Conservation (phyloP, 2,113 vertebrate genomes). For the Telmatochromis sp. region DNA sequence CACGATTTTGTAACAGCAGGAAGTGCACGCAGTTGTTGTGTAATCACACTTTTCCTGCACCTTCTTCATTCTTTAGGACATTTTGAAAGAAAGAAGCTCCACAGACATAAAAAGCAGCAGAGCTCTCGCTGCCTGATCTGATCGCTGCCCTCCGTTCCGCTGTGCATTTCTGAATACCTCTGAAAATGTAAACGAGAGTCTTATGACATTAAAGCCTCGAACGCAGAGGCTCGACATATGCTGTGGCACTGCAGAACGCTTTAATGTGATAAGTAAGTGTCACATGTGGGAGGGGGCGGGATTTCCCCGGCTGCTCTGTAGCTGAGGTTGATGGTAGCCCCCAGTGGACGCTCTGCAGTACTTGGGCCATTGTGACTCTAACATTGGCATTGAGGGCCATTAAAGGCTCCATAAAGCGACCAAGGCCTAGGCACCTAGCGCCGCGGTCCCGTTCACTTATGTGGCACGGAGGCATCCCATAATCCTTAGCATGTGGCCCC, state of each 20-base stretch:
- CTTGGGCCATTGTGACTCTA: constrained; percentile 39
- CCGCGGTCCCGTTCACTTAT: constrained; percentile 17
- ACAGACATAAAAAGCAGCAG: neutral
- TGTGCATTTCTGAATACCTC: constrained; percentile 37
- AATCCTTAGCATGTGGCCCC: constrained; percentile 77
- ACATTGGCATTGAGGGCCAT: constrained; percentile 20
- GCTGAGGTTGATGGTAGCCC: constrained; percentile 38
- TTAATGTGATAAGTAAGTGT: constrained; percentile 53
- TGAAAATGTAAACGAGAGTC: constrained; percentile 43
- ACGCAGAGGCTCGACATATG: constrained; percentile 48
- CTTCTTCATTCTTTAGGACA: constrained; percentile 19
- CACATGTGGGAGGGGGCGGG: constrained; percentile 29
- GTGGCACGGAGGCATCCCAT: constrained; percentile 62
- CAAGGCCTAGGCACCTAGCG: constrained; percentile 15
- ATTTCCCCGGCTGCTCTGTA: constrained; percentile 26
- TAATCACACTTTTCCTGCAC: neutral
- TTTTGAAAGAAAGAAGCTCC: constrained; percentile 3
- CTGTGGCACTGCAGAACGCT: constrained; percentile 42
- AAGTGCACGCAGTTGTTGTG: neutral
- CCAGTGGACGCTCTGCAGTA: constrained; percentile 53
- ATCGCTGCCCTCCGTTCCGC: constrained; percentile 24
- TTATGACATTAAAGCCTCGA: constrained; percentile 42
- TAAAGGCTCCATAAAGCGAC: constrained; percentile 59
- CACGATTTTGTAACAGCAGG: neutral
- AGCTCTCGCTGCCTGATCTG: neutral